A percentile compares a stretch with the other conserved stretches of the same genome.
Conservation (phyloP, 2,797 vertebrate species). For the Heliangelus exortis region DNA sequence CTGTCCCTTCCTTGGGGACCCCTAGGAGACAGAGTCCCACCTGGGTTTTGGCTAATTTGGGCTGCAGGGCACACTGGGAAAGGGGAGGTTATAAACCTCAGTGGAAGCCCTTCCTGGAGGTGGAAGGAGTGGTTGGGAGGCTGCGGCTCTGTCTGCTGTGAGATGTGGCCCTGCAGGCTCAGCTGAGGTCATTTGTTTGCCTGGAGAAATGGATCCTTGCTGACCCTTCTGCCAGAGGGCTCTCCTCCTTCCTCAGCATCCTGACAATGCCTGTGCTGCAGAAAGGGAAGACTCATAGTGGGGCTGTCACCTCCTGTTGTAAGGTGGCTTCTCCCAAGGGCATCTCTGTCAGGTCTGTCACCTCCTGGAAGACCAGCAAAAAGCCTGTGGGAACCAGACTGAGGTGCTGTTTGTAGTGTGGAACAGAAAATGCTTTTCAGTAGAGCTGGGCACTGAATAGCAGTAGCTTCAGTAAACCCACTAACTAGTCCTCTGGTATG, state of each 20-base stretch:
- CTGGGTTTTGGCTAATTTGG: background rate
- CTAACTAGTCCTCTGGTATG: background rate
- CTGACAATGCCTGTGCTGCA: fast-evolving
- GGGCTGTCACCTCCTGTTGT: background rate
- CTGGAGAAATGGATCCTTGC: background rate
- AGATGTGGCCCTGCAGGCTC: background rate
- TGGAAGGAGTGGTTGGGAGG: background rate
- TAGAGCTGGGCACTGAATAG: background rate
- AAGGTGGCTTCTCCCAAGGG: background rate
- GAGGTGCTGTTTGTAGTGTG: background rate
- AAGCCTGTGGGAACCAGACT: background rate
- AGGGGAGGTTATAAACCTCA: background rate
- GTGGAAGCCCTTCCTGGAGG: background rate
- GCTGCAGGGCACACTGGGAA: background rate
- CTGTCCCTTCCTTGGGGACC: background rate
- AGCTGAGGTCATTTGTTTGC: fast-evolving
- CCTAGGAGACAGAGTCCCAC: background rate
- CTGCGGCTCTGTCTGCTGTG: background rate
- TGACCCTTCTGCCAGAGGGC: background rate
- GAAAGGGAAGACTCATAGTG: background rate
- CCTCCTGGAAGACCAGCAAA: background rate
- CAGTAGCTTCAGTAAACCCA: background rate
- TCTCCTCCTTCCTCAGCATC: background rate
- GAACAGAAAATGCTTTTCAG: background rate
- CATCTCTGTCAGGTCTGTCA: background rate